phyloP scores from a whole-genome alignment of 2,113 vertebrate genomes.

The Nothobranchius kuhntae region DNA sequence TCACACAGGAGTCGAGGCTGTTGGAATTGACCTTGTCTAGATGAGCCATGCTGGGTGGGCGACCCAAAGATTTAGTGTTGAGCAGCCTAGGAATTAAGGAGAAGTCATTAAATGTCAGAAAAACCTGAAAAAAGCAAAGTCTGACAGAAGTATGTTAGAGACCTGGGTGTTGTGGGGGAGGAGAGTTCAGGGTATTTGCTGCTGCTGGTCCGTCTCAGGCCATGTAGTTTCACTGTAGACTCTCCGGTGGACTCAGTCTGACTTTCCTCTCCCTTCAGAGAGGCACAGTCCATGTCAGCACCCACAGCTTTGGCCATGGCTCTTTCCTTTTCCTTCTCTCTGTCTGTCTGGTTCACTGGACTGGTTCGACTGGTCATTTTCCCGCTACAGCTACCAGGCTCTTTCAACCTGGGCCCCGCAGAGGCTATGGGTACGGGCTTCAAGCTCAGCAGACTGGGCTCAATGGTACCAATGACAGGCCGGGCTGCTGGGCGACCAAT shows the following conservation, averaged over 20 bases:
- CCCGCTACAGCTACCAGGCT: slow-evolving; percentile 66
- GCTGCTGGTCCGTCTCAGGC: slow-evolving; percentile 79
- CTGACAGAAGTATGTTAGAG: slow-evolving; percentile 17
- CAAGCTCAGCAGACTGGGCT: slow-evolving; percentile 86
- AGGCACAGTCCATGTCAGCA: slow-evolving; percentile 82
- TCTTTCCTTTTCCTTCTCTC: slow-evolving; percentile 92
- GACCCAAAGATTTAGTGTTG: slow-evolving; percentile 86
- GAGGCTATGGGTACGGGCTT: slow-evolving; percentile 78
- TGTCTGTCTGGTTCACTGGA: slow-evolving; percentile 94
- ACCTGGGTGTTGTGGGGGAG: slow-evolving; percentile 93
- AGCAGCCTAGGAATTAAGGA: slow-evolving; percentile 77
- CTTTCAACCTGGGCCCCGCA: slow-evolving; percentile 82
- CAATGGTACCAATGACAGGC: slow-evolving; percentile 87
- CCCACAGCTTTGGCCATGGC: slow-evolving; percentile 94
- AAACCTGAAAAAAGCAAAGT: neutral
- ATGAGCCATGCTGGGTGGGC: slow-evolving; percentile 89
- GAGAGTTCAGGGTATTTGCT: slow-evolving; percentile 87
- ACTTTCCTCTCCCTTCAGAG: slow-evolving; percentile 64
- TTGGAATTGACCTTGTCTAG: slow-evolving; percentile 96
- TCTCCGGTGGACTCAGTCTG: slow-evolving; percentile 81
- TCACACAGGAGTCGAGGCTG: slow-evolving; percentile 90
- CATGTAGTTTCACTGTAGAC: slow-evolving; percentile 82
- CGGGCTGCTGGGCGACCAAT: slow-evolving; percentile 81
- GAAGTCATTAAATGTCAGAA: slow-evolving; percentile 13
- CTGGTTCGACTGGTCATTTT: slow-evolving; percentile 71